Base-by-base conservation (phyloP, 1,140 invertebrate genomes). In the Galleria mellonella region DNA sequence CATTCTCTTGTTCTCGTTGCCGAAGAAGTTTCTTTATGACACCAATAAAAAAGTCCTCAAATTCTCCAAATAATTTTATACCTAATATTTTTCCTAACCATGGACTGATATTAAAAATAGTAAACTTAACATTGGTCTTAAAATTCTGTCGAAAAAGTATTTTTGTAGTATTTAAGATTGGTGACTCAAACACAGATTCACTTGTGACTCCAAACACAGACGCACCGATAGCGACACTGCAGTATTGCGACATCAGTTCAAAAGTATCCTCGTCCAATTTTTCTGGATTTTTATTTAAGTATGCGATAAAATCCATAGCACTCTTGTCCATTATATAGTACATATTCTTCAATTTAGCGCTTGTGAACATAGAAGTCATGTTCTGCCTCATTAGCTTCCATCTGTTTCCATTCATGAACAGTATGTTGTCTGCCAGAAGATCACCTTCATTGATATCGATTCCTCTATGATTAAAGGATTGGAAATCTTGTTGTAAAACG, bases 401-500 rank as follows among this genome's bases (percentile, higher is more conserved):
- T 45, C 61, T 65, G 44, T 44, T 32, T 35, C 79, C 72, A 6
- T 78, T 54, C 3, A 70, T 62, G 30, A 86, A 85, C 0, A 81
- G 37, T n/a, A 83, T 42, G 40, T 73, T 86, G 14, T 81, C 63
- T 10, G 71, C 42, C 3, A 87, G 50, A 17, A 66, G 33, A 45
- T 88, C 87, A 9, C 73, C 59, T 32, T 65, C 35, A 49, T 72
- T 78, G 4, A 57, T 43, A 4, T 44, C 9, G 0, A 83, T 39
- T 12, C 75, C 72, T 35, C 78, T 63, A 8, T 60, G 61, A 38
- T 71, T 46, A 47, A 88, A 89, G 47, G 69, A 66, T 43, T 79
- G 66, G 50, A 88, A 89, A 45, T 88, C 87, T 43, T 81, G 78
- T 5, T 87, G 66, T 0, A 89, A 36, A 9, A 91, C 82, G 9